Base-by-base conservation (phyloP, 1,140 invertebrate genomes). In the Periplaneta americana region DNA sequence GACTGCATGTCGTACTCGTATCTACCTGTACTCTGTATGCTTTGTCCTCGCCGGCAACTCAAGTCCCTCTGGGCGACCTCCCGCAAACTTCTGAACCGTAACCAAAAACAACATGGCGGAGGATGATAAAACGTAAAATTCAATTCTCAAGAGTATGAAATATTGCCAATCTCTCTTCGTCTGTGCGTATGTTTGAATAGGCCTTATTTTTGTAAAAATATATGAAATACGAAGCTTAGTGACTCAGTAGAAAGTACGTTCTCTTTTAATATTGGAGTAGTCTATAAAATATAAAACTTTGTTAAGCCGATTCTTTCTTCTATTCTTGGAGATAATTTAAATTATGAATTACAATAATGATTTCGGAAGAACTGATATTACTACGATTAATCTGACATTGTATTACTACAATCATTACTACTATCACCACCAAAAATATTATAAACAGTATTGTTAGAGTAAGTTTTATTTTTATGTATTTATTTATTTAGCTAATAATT, bases 31-130 rank as follows among this genome's bases (percentile, higher is more conserved):
- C 28, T 34, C 75, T 77, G 75, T 77, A 10, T 33, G 75, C 75
- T 77, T 77, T 77, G 33, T 36, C 75, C 22, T 77, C 35, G 75
- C 75, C 35, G 75, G n/a, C n/a, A n/a, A 33, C 15, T 10, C 32
- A 66, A 66, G 75, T 77, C 75, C 35, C 75, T 28, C 75, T 34
- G 75, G 35, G 6, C 33, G 75, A 31, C 33, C 33, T 31, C 33
- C 75, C 75, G 31, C 75, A 77, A 77, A 77, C 75, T 33, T 77
- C 22, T 77, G 75, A 36, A 77, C 75, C 75, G 75, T 77, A 77
- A 77, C 75, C 75, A 77, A 77, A 66, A 66, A 66, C 48, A 66
- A 66, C 48, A 66, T 66, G 48, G 48, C 48, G 48, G 48, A 3
- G 48, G 22, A 66, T 4, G 22, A 28, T n/a, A n/a, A 66, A 66